Evolutionary conservation across 2,888 invertebrate genomes (phyloP).

Genomic region (Nephrotoma guestfalica): DNA sequence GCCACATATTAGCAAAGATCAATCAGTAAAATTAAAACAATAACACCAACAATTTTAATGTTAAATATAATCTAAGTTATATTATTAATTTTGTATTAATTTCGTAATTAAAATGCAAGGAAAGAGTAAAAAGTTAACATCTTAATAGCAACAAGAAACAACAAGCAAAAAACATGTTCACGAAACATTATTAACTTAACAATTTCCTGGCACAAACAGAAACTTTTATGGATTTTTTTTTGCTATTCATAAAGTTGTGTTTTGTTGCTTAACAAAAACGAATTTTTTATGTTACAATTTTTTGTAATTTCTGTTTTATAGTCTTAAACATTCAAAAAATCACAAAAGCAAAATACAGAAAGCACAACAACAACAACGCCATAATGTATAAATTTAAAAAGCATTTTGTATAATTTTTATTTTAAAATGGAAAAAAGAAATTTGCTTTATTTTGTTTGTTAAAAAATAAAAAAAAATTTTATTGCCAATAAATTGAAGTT

Average conservation of each 20-base stretch:
- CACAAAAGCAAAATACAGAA: background rate
- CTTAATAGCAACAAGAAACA: background rate
- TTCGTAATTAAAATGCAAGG: background rate
- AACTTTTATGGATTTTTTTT: background rate
- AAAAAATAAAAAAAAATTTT: background rate
- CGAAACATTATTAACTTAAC: background rate
- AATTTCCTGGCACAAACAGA: background rate
- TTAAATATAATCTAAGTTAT: background rate
- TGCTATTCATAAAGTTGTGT: background rate
- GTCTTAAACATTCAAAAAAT: background rate
- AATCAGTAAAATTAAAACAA: background rate
- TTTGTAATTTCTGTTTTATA: background rate
- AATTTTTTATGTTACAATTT: background rate
- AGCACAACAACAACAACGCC: background rate
- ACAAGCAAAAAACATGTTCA: background rate
- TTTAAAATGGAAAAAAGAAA: background rate
- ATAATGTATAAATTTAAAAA: background rate
- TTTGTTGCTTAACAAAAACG: background rate
- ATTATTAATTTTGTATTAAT: background rate
- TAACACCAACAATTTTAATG: background rate
- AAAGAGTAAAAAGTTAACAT: background rate
- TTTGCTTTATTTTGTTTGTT: background rate
- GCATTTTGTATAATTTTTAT: background rate
- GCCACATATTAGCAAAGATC: background rate
- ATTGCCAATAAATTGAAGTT: constrained; percentile 2